Conservation (phyloP, 2,888 invertebrate genomes). For the Pseudanteris insignis region DNA sequence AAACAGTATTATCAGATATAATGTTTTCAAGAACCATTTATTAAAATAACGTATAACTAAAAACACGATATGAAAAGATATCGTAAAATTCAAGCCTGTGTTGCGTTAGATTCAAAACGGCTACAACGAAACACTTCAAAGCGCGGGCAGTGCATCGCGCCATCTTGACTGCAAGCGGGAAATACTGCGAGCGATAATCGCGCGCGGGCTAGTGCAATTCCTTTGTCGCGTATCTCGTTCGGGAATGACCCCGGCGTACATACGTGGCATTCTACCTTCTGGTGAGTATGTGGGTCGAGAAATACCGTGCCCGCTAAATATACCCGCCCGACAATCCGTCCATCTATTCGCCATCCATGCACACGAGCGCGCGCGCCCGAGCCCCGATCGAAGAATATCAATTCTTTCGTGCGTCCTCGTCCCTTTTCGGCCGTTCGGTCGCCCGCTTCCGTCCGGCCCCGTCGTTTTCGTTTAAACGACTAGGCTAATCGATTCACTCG, state of each 20-base stretch:
- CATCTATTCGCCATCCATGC: conserved; percentile 35
- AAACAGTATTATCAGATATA: too few species aligned
- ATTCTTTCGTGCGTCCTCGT: conserved; percentile 25
- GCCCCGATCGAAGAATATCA: conserved; percentile 17
- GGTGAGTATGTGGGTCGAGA: conserved; percentile 63
- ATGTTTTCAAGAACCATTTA: too few species aligned
- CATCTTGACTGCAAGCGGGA: conserved; percentile 4
- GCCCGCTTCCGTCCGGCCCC: conserved; percentile 8
- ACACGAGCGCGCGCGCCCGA: conserved; percentile 14
- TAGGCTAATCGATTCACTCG: conserved; percentile 16
- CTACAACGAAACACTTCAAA: too few species aligned
- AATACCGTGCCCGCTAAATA: conserved; percentile 61
- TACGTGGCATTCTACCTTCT: conserved; percentile 57
- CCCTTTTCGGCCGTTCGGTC: conserved; percentile 8
- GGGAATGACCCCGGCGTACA: conserved; percentile 51
- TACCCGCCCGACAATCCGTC: conserved; percentile 42
- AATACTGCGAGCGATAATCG: conserved; percentile 27
- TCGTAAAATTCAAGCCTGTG: too few species aligned
- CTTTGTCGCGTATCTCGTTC: conserved; percentile 42
- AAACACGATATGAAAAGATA: too few species aligned
- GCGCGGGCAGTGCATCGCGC: too few species aligned
- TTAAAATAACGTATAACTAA: too few species aligned
- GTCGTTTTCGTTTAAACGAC: too few species aligned
- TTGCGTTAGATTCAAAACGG: too few species aligned
- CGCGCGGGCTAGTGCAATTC: conserved; percentile 22